phyloP scores from a whole-genome alignment of 2,797 vertebrate genomes.

The Cryptoblepharus egeriae region DNA sequence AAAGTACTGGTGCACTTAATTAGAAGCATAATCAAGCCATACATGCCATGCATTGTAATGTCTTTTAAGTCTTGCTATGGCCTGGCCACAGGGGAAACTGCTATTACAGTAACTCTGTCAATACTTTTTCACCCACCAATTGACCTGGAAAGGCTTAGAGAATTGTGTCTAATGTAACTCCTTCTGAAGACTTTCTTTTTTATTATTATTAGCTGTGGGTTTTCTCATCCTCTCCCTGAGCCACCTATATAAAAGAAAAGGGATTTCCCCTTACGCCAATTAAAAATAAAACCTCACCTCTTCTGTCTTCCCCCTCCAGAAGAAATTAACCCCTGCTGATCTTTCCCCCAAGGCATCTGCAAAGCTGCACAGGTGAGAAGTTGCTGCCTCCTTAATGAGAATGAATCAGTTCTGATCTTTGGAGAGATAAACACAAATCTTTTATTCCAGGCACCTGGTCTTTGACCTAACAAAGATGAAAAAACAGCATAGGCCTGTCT shows the following conservation, averaged over 20 bases:
- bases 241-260: constrained; percentile 57
- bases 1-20: constrained; percentile 30
- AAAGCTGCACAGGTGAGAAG: constrained; percentile 81
- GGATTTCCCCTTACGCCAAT: constrained; percentile 77
- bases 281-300: constrained; percentile 74
- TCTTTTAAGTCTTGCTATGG: constrained; percentile 36
- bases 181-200: constrained; percentile 53
- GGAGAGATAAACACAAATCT: constrained; percentile 77
- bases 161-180: constrained; percentile 49
- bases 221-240: constrained; percentile 57
- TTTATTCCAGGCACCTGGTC: constrained; percentile 76
- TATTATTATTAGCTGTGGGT: constrained; percentile 36
- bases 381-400: constrained; percentile 74
- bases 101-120: constrained; percentile 34
- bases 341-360: constrained; percentile 77
- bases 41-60: constrained; percentile 41
- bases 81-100: constrained; percentile 37
- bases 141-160: constrained; percentile 62
- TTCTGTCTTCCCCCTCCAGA: constrained; percentile 71
- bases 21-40: constrained; percentile 52
- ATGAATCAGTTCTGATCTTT: constrained; percentile 78
- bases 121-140: constrained; percentile 35
- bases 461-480: constrained; percentile 58
- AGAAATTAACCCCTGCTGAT: constrained; percentile 78
- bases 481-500: constrained; percentile 39